Conservation (phyloP, 2,888 invertebrate species). For the Eustalomyia histrio region DNA sequence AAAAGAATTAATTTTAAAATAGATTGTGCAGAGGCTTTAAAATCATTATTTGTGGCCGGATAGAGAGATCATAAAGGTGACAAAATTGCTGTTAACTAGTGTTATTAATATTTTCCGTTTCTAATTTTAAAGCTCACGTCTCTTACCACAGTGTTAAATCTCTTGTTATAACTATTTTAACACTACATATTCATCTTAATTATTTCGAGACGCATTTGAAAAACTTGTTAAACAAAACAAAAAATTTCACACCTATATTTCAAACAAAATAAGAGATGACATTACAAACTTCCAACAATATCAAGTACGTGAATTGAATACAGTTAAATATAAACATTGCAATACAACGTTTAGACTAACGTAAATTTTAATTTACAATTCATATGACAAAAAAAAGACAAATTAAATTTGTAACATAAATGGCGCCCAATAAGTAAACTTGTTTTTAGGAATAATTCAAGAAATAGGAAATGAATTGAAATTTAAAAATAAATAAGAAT, state of each 20-base stretch:
- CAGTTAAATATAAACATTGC: constrained; percentile 1
- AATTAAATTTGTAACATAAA: too few species aligned
- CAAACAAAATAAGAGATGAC: constrained; percentile 17
- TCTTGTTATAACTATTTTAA: constrained; percentile 4
- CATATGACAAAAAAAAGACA: too few species aligned
- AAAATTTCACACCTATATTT: constrained; percentile 22
- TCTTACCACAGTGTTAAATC: neutral
- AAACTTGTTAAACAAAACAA: constrained; percentile 8
- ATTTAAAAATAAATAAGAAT: too few species aligned
- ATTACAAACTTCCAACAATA: constrained; percentile 13
- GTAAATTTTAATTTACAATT: neutral
- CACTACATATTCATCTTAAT: constrained; percentile 12
- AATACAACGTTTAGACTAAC: neutral
- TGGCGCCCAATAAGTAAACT: too few species aligned
- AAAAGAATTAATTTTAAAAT: too few species aligned
- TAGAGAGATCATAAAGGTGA: too few species aligned
- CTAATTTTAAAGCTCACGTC: neutral
- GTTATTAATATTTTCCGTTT: neutral
- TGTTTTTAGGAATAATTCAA: too few species aligned
- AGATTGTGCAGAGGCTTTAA: too few species aligned
- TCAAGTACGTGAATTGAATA: constrained; percentile 25
- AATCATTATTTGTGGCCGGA: too few species aligned
- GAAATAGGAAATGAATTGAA: too few species aligned
- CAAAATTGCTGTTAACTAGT: constrained; percentile 7
- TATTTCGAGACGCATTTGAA: neutral